Conservation (phyloP, 2,113 vertebrate genomes). For the Clarias batrachus region DNA sequence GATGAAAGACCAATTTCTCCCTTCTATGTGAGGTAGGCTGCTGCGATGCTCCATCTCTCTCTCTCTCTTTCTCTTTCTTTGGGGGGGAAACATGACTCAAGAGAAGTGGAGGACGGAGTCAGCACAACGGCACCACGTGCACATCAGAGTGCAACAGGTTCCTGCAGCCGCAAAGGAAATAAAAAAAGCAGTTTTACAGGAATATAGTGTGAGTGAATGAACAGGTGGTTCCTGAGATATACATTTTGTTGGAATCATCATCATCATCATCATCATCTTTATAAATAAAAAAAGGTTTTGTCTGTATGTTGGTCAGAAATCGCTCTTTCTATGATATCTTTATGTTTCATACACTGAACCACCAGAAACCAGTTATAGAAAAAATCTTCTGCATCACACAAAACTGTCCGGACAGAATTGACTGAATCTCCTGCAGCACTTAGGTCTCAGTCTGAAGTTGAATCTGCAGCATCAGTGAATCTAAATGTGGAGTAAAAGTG, state of each 20-base stretch:
- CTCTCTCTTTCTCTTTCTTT: background rate
- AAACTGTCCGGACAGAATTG: too few species aligned
- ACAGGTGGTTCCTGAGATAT: background rate
- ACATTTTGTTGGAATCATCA: background rate
- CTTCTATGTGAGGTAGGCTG: conserved; percentile 87
- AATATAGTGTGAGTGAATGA: background rate
- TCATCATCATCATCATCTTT: background rate
- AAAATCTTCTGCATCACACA: too few species aligned
- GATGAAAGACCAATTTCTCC: conserved; percentile 88
- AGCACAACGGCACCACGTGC: background rate
- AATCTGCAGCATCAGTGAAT: too few species aligned
- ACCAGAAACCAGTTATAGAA: too few species aligned
- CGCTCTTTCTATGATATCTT: too few species aligned
- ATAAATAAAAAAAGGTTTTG: too few species aligned
- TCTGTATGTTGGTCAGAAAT: too few species aligned
- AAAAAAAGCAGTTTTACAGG: background rate
- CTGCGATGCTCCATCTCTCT: background rate
- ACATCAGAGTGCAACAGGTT: background rate
- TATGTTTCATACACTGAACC: too few species aligned
- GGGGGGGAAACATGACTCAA: background rate
- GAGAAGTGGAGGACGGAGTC: background rate
- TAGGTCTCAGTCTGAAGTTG: too few species aligned
- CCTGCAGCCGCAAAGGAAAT: background rate
- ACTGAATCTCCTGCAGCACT: too few species aligned
- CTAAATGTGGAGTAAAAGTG: too few species aligned